A percentile compares a stretch with the other conserved stretches of the same genome.
These are phyloP conservation scores for Serripes groenlandicus DNA, from an alignment of 2,888 invertebrate species.

Conservation along the genomic window DNA sequence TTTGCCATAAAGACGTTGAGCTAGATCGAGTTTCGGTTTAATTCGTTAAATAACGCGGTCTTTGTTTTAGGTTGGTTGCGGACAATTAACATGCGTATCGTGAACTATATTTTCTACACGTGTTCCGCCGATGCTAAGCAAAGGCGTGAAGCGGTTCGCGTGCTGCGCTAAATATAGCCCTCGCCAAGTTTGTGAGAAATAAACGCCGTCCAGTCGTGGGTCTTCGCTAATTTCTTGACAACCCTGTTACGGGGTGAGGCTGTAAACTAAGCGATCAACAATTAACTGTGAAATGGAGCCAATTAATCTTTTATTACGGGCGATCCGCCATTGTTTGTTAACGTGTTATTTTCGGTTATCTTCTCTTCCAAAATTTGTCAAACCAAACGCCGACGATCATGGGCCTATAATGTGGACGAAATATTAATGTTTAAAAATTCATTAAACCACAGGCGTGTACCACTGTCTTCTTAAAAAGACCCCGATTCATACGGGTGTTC, in stretches of 20 bases:
- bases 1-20: too few relatives aligned
- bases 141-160: constrained; percentile 44
- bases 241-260: constrained; percentile 18
- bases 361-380: constrained; percentile 41
- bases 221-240: constrained; percentile 46
- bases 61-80: constrained; percentile 30
- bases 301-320: constrained; percentile 60
- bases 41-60: neutral
- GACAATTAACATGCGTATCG: constrained; percentile 21
- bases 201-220: constrained; percentile 36
- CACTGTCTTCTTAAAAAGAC: constrained; percentile 28
- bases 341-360: constrained; percentile 61
- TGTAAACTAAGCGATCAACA: constrained; percentile 51
- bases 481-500: constrained; percentile 43
- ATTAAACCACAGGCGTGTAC: constrained; percentile 61
- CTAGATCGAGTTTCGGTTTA: neutral
- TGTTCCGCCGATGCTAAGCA: constrained; percentile 46
- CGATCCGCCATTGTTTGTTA: constrained; percentile 51
- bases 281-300: constrained; percentile 56
- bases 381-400: constrained; percentile 29
- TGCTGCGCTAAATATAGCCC: constrained; percentile 63
- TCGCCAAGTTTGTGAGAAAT: constrained; percentile 45
- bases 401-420: constrained; percentile 22
- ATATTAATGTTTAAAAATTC: constrained; percentile 65
- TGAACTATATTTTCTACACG: constrained; percentile 58